Base-by-base conservation (phyloP, 1,140 invertebrate species). In the Dendroctonus ponderosae region DNA sequence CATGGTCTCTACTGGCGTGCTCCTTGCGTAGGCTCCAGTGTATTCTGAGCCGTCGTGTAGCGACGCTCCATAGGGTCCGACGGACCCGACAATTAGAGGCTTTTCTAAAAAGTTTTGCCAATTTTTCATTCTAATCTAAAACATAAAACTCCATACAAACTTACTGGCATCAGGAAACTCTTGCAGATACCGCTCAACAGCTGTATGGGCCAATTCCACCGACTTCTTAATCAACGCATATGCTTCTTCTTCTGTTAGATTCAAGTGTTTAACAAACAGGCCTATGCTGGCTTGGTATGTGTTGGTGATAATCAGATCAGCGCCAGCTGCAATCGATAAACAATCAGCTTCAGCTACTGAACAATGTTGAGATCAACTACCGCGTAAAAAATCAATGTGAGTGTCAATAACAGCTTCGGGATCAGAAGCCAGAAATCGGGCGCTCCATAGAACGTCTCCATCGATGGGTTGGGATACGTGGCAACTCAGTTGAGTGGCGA, bases 1-100 rank as follows among this genome's bases (percentile, higher is more conserved):
- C 67, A 97, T 83, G 56, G 85, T 84, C 74, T 88, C 80, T 12
- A 80, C 78, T 26, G 86, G 80, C 6, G 92, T 84, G 0, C 77
- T 83, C 50, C 89, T 86, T 0, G 89, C 85, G 76, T 97, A 97
- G 62, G 82, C 84, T 15, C 96, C 95, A 46, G 83, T 87, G 75
- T 96, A 98, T 79, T 97, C 95, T 0, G 94, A 96, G 14, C 89
- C 89, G 79, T 97, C 92, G 73, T 90, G 87, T 5, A 95, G 80
- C 69, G 85, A 88, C 5, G 94, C 93, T 0, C 93, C 95, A 75
- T 94, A 97, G 0, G 95, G 92, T 0, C 95, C 94, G 44, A 96
- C 87, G 0, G 93, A 94, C 7, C 92, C 95, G 48, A 90, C 86
- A 48, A 93, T 84, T 37, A 87, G 68, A 2, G 89, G 85, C 68